Percentiles rank a stretch among this genome's conserved stretches.
These are phyloP conservation scores for Palaemon carinicauda DNA, from an alignment of 1,140 invertebrate species.

Conservation along the genomic window DNA sequence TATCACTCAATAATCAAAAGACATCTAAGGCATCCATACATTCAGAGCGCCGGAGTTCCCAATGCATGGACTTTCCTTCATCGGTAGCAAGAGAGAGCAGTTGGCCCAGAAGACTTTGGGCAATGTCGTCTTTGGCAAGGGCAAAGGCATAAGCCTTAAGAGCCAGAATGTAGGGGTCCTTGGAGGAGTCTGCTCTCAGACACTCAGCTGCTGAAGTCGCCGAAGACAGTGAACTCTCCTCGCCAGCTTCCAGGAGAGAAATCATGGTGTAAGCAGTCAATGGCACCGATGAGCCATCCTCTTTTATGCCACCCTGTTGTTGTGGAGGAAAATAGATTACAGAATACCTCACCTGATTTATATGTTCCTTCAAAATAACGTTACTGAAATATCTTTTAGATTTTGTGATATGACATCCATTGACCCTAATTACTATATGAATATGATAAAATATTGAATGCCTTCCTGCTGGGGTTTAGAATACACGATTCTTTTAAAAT, in stretches of 20 bases:
- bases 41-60: constrained; percentile 56
- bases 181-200: neutral
- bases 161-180: neutral
- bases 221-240: constrained; percentile 5
- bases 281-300: constrained; percentile 65
- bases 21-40: neutral
- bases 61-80: constrained; percentile 64
- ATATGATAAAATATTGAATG: no score
- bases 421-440: no score
- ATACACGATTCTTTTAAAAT: neutral
- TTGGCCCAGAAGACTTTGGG: constrained; percentile 47
- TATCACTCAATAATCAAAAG: neutral
- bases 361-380: no score
- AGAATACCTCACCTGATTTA: no score
- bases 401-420: no score
- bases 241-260: constrained; percentile 9
- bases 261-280: constrained; percentile 23
- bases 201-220: neutral
- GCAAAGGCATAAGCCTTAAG: constrained; percentile 63
- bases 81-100: constrained; percentile 54
- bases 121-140: constrained; percentile 65
- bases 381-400: no score
- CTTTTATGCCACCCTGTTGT: neutral
- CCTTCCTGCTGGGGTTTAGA: neutral
- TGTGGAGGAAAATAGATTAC: neutral